Conservation (phyloP, 64 coral and sea anemone genomes). For the Pocillopora verrucosa region DNA sequence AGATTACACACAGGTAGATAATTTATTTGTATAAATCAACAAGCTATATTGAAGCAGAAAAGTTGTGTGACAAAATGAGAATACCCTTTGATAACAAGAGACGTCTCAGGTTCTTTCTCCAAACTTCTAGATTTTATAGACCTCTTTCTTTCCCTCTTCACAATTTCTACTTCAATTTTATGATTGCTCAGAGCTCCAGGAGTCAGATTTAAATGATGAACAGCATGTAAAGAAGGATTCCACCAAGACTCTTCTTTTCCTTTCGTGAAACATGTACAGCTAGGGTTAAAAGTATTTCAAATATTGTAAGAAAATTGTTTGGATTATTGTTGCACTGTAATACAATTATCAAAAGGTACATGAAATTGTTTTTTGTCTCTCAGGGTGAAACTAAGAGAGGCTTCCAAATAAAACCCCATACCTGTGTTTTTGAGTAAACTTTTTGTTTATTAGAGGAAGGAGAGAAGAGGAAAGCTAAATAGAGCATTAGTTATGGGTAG, state of each 20-base stretch:
- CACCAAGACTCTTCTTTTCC: constrained; percentile 33
- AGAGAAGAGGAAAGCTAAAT: too few relatives aligned
- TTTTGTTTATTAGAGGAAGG: too few relatives aligned
- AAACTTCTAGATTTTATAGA: not conserved
- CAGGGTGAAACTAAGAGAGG: too few relatives aligned
- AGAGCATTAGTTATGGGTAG: too few relatives aligned
- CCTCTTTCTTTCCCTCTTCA: not conserved
- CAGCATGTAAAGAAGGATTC: constrained; percentile 44
- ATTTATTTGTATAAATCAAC: not conserved
- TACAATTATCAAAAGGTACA: too few relatives aligned
- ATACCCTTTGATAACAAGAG: constrained; percentile 18
- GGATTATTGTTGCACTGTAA: not conserved
- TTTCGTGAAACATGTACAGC: constrained; percentile 43
- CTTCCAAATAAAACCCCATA: too few relatives aligned
- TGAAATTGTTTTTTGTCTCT: too few relatives aligned
- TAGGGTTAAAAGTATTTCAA: constrained; percentile 20
- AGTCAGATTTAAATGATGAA: constrained; percentile 70
- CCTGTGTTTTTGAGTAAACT: too few relatives aligned
- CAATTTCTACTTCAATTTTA: constrained; percentile 36
- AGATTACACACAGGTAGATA: not conserved
- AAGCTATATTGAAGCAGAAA: too few relatives aligned
- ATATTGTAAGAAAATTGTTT: not conserved
- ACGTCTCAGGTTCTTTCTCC: constrained; percentile 8
- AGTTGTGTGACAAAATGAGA: not conserved
- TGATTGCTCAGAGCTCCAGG: not conserved